Percentiles rank a stretch among this genome's conserved stretches.
Evolutionary conservation across 2,113 vertebrate species (phyloP).

Genomic region (Danio rerio): DNA sequence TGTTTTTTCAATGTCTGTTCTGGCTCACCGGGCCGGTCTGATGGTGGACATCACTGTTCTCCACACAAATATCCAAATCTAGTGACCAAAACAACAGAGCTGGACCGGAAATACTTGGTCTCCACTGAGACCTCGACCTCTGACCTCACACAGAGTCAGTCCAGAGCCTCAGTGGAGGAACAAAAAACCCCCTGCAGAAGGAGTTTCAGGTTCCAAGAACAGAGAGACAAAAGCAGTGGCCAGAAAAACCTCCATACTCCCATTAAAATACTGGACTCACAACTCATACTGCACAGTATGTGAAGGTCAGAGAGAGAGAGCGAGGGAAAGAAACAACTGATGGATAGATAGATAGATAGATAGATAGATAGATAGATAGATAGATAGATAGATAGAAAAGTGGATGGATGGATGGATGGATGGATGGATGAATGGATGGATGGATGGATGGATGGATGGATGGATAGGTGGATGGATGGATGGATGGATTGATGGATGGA

Average conservation of each 20-base stretch:
- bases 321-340: background rate
- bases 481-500: too few relatives aligned
- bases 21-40: constrained; percentile 10
- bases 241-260: background rate
- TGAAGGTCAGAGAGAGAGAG: background rate
- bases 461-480: too few relatives aligned
- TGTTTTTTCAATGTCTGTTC: constrained; percentile 4
- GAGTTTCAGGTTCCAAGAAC: constrained; percentile 21
- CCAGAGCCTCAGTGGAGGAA: background rate
- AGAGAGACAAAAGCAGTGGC: constrained; percentile 1
- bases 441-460: too few relatives aligned
- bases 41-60: constrained; percentile 5
- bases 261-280: background rate
- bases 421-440: too few relatives aligned
- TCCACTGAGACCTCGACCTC: constrained; percentile 29
- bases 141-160: constrained; percentile 18
- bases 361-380: background rate
- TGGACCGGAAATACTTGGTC: constrained; percentile 19
- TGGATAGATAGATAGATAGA: background rate
- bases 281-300: background rate
- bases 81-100: constrained; percentile 23
- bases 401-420: background rate
- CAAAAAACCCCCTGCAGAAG: background rate
- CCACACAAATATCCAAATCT: constrained; percentile 8
- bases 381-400: background rate